Evolutionary conservation across 2,113 vertebrate genomes (phyloP).

Genomic region (Accipiter cooperii): DNA sequence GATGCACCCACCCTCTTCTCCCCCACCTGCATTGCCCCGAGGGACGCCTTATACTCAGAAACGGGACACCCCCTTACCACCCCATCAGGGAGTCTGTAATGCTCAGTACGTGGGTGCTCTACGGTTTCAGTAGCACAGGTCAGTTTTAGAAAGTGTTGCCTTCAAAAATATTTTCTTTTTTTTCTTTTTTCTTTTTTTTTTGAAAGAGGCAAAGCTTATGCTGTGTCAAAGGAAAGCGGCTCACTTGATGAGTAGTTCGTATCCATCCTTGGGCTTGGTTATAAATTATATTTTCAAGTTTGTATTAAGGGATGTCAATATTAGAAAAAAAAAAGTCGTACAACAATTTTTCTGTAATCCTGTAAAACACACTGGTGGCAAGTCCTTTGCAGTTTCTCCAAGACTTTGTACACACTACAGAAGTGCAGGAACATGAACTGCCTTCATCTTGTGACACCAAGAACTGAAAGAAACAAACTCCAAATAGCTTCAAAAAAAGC

Average conservation of each 20-base stretch:
- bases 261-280: constrained; percentile 35
- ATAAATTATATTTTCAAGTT: constrained; percentile 38
- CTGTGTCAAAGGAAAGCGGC: constrained; percentile 12
- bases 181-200: neutral
- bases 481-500: constrained; percentile 59
- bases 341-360: constrained; percentile 38
- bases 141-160: constrained; percentile 41
- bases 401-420: constrained; percentile 35
- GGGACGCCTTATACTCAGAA: neutral
- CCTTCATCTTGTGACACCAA: constrained; percentile 48
- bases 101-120: neutral
- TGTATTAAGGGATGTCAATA: constrained; percentile 14
- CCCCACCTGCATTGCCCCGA: neutral
- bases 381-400: constrained; percentile 39
- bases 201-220: constrained; percentile 32
- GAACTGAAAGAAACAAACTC: constrained; percentile 64
- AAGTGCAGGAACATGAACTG: constrained; percentile 44
- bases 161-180: constrained; percentile 46
- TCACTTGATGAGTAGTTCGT: neutral
- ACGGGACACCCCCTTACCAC: neutral
- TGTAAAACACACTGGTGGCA: constrained; percentile 46
- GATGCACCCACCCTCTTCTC: neutral
- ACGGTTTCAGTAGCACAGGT: neutral
- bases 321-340: neutral
- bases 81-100: neutral